A percentile compares a stretch with the other conserved stretches of the same genome.
Evolutionary conservation across 2,113 vertebrate genomes (phyloP).

Genomic region (Scortum barcoo): DNA sequence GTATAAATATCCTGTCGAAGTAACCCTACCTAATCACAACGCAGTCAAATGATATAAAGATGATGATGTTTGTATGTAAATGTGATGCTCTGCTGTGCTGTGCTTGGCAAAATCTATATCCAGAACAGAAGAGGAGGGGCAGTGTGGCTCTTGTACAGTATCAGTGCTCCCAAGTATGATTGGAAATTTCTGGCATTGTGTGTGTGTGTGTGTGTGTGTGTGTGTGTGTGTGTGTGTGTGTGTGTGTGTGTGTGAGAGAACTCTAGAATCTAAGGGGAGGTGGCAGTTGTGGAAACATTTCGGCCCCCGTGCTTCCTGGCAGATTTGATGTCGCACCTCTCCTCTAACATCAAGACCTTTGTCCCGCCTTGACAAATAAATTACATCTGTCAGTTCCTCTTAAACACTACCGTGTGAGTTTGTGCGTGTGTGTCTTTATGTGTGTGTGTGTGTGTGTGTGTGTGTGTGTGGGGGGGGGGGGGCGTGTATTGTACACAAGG

Average conservation of each 20-base stretch:
- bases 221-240: neutral
- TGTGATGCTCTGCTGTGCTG: slow-evolving; percentile 70
- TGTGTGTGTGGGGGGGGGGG: neutral
- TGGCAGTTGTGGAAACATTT: slow-evolving; percentile 48
- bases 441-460: neutral
- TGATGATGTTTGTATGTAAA: slow-evolving; percentile 61
- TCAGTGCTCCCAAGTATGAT: neutral
- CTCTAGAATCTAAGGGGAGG: slow-evolving; percentile 11
- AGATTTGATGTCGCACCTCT: slow-evolving; percentile 41
- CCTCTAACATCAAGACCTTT: slow-evolving; percentile 21
- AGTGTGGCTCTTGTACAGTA: neutral
- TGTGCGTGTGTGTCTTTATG: neutral
- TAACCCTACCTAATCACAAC: slow-evolving; percentile 56
- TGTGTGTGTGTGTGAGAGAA: neutral
- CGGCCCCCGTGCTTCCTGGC: slow-evolving; percentile 3
- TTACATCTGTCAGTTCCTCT: slow-evolving; percentile 38
- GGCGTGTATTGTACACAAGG: slow-evolving; percentile 14
- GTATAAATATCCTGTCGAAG: slow-evolving; percentile 46
- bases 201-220: neutral
- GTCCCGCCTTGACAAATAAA: slow-evolving; percentile 23
- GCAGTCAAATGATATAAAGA: slow-evolving; percentile 38
- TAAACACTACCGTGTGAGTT: neutral
- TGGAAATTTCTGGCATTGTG: neutral
- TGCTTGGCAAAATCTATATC: slow-evolving; percentile 57
- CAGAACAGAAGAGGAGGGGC: slow-evolving; percentile 28